phyloP scores from a whole-genome alignment of 1,140 invertebrate genomes.

The Nephila pilipes region DNA sequence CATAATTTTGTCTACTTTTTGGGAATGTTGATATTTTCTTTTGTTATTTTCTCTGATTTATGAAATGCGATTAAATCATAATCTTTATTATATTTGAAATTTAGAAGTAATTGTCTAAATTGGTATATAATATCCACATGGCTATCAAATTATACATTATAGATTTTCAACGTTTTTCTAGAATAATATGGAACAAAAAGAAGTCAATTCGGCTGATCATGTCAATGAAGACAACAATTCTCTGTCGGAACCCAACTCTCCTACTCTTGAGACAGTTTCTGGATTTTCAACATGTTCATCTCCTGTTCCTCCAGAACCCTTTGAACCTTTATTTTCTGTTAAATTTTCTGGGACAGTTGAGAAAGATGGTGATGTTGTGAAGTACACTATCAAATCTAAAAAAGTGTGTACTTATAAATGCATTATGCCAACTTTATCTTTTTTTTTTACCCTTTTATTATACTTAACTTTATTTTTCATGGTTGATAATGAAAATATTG shows the following conservation, averaged over 20 bases:
- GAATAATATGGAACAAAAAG: constrained; percentile 50
- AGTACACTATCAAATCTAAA: constrained; percentile 80
- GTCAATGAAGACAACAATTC: constrained; percentile 51
- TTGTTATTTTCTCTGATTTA: too few relatives aligned
- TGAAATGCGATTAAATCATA: too few relatives aligned
- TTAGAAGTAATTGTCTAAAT: background rate
- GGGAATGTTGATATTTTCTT: too few relatives aligned
- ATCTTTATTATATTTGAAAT: too few relatives aligned
- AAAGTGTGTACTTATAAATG: constrained; percentile 63
- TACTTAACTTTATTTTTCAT: too few relatives aligned
- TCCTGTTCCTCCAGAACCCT: constrained; percentile 79
- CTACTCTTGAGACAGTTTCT: constrained; percentile 76
- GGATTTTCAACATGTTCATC: constrained; percentile 76
- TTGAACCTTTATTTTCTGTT: constrained; percentile 80
- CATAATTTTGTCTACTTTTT: too few relatives aligned
- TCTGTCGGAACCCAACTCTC: constrained; percentile 75
- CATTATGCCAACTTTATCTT: background rate
- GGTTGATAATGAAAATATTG: too few relatives aligned
- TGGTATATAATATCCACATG: background rate
- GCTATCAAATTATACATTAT: background rate
- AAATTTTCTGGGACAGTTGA: constrained; percentile 81
- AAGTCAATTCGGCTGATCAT: background rate
- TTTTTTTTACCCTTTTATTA: too few relatives aligned
- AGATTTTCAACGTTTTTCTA: background rate
- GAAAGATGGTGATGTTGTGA: constrained; percentile 81